A percentile compares a stretch with the other conserved stretches of the same genome.
Evolutionary conservation across 2,797 vertebrate species (phyloP).

Genomic region (Chelon labrosus): DNA sequence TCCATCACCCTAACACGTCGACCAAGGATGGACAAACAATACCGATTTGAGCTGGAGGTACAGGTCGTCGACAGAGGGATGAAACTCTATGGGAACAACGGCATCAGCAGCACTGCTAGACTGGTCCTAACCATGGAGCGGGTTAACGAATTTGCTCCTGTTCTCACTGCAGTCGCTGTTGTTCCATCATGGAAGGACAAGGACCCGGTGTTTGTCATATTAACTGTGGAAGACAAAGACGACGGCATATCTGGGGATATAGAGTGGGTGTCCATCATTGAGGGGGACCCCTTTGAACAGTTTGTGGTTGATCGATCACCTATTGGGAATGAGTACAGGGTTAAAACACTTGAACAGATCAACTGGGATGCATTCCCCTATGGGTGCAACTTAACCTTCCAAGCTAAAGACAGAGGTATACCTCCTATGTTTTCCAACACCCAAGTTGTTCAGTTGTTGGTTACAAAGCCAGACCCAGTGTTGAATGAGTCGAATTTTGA

Average conservation of each 20-base stretch:
- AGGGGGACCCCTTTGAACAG: slow-evolving; percentile 91
- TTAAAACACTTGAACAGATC: slow-evolving; percentile 83
- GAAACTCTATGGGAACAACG: slow-evolving; percentile 94
- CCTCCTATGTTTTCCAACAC: slow-evolving; percentile 91
- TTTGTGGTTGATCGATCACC: slow-evolving; percentile 91
- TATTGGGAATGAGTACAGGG: slow-evolving; percentile 89
- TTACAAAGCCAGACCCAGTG: slow-evolving; percentile 87
- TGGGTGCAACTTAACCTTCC: slow-evolving; percentile 94
- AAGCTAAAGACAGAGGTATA: slow-evolving; percentile 94
- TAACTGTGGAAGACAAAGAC: slow-evolving; percentile 93
- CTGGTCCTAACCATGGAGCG: slow-evolving; percentile 89
- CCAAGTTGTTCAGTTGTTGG: slow-evolving; percentile 88
- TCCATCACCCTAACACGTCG: slow-evolving; percentile 89
- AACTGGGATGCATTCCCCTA: slow-evolving; percentile 91
- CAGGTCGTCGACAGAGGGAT: slow-evolving; percentile 94
- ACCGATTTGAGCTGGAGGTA: slow-evolving; percentile 91
- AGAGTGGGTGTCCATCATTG: slow-evolving; percentile 92
- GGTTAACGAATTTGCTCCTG: slow-evolving; percentile 90
- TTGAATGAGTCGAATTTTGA: slow-evolving; percentile 85
- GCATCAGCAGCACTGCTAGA: slow-evolving; percentile 93
- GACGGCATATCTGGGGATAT: slow-evolving; percentile 92
- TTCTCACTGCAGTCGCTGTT: slow-evolving; percentile 84
- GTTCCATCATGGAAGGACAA: slow-evolving; percentile 86
- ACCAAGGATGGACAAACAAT: slow-evolving; percentile 86
- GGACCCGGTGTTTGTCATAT: slow-evolving; percentile 88